phyloP scores from a whole-genome alignment of 1,140 invertebrate genomes.

The Drosophila bocqueti region DNA sequence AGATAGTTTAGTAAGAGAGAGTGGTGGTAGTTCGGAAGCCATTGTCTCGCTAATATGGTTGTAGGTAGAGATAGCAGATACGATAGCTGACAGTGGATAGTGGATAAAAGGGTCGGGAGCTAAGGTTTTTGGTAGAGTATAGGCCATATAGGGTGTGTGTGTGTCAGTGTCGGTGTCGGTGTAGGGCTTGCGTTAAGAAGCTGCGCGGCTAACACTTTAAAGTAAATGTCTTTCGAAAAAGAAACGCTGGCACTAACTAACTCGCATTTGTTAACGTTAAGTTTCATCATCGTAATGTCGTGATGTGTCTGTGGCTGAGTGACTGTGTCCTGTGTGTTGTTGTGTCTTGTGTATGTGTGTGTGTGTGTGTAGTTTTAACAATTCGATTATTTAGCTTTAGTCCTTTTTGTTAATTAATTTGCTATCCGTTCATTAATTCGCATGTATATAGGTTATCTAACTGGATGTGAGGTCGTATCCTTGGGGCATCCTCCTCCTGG shows the following conservation, averaged over 20 bases:
- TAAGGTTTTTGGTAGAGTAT: conserved; percentile 63
- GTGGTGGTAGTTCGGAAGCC: conserved; percentile 59
- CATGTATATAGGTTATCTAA: conserved; percentile 78
- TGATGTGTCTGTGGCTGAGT: conserved; percentile 22
- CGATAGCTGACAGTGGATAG: conserved; percentile 46
- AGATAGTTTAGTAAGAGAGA: conserved; percentile 61
- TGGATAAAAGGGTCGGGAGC: conserved; percentile 27
- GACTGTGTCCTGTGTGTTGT: conserved; percentile 38
- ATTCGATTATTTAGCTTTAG: conserved; percentile 78
- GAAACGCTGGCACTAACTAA: conserved; percentile 78
- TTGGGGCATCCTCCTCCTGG: conserved; percentile 19
- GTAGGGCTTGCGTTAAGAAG: conserved; percentile 60
- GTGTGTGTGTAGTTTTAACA: conserved; percentile 65
- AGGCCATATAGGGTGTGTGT: conserved; percentile 31
- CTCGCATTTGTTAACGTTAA: conserved; percentile 68
- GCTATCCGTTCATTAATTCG: conserved; percentile 63
- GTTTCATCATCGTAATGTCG: conserved; percentile 43
- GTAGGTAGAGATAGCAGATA: conserved; percentile 49
- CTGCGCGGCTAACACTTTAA: conserved; percentile 78
- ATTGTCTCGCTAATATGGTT: conserved; percentile 56
- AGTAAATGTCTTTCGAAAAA: conserved; percentile 80
- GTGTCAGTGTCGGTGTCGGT: conserved; percentile 7
- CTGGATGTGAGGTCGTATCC: conserved; percentile 46
- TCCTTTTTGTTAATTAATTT: conserved; percentile 67
- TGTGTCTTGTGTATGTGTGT: conserved; percentile 40